Evolutionary conservation across 37 sponge, comb jelly and placozoan species (phyloP), one percentile per base, ranked within the genome.

Genomic region (Aphrocallistes beatrix): DNA sequence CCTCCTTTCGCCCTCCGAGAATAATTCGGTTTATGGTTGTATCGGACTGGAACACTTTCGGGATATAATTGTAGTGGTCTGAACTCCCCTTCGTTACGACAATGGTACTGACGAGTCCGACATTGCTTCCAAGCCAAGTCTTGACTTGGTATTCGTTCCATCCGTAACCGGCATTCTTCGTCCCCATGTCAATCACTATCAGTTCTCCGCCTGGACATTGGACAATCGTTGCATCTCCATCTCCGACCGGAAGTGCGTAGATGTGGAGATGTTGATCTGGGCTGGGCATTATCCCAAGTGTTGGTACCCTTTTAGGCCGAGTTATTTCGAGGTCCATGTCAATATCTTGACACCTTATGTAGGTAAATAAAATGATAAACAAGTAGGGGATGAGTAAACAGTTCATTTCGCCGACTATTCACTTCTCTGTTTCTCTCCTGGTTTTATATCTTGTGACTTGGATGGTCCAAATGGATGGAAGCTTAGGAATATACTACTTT

Each of bases 151-250:
- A 60, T 25, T 19, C 1, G n/a, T 19, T 25, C 75, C 75, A 60
- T 19, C 75, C 75, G 10, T 19, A 3, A 3, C 75, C 75, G 3
- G 8, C 75, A 21, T 21, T 32, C 10, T 60, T 60, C 3, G 75
- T 60, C 6, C 75, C 75, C 75, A 60, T 60, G 75, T 60, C 75
- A 6, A 60, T 60, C 8, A 60, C 21, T 19, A 60, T 60, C 34
- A 60, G 75, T 85, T 37, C 39, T 19, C 89, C 40, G 0, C 84
- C 86, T 36, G 83, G 85, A 82, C 89, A 88, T 25, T 85, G 60
- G 23, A 88, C 85, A 1, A 88, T 40, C 8, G 85, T 88, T 32
- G 86, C 42, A 37, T 88, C 89, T 37, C 89, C 89, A 50, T 88
- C 86, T 0, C 89, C 89, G 0, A 88, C 85, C 6, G 89, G 89